Base-by-base conservation (phyloP, 2,888 invertebrate species). In the Orthosia gracilis region DNA sequence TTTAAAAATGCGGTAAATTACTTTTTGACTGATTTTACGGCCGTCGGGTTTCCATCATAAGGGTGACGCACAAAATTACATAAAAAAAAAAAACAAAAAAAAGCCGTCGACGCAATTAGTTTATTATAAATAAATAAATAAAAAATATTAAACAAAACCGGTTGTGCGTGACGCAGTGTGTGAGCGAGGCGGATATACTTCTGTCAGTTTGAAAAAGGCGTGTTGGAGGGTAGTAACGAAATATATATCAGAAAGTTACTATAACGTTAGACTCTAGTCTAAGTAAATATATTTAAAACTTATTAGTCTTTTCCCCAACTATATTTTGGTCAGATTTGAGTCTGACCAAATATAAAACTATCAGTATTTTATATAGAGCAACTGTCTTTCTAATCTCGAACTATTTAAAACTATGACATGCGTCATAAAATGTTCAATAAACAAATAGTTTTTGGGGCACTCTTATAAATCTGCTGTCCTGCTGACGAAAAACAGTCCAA, bases 101-200 rank as follows among this genome's bases (percentile, higher is more conserved):
- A 62, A 70, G 80, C 73, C 76, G 76, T 71, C 84, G 80, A 64
- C 84, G 82, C 58, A 40, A 23, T 79, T 89, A 91, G 90, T 85
- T 91, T 91, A 89, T 90, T 61, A 83, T 84, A 86, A 88, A 88
- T 85, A 87, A 89, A 89, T 89, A 88, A 89, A 89, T 88, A 87
- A 88, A 87, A 87, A 88, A 89, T 88, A 88, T 40, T 86, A 84
- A 85, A 83, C 73, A 87, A 89, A 80, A 87, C 89, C 78, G 92
- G 93, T 94, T 94, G 94, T 94, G 94, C 92, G 93, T 93, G 94
- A 80, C 73, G 88, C 78, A 77, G 75, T 61, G 82, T 85, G 92
- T 85, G 89, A 87, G 88, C 82, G 90, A 80, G 89, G 87, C 74
- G 73, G 68, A 49, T 70, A 82, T 75, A 73, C 73, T 85, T 86